phyloP scores from a whole-genome alignment of 2,113 vertebrate species.

The Noctilio leporinus region DNA sequence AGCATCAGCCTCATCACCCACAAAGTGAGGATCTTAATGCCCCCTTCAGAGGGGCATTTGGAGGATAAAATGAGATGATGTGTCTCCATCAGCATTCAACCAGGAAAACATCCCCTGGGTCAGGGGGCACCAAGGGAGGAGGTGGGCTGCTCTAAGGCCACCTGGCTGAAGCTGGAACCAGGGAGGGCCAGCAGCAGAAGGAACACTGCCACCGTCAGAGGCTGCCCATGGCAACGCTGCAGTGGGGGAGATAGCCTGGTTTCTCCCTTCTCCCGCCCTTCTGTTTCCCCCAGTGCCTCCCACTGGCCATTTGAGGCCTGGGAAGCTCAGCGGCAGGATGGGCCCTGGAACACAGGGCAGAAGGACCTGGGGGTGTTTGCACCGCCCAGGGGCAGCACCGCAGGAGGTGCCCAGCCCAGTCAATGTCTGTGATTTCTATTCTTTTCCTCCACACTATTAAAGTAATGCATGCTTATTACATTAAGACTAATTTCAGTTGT shows the following conservation, averaged over 20 bases:
- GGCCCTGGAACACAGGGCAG: background rate
- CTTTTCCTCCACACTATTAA: background rate
- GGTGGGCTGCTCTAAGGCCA: background rate
- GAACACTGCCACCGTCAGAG: background rate
- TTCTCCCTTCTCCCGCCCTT: background rate
- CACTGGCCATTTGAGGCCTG: background rate
- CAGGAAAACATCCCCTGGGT: background rate
- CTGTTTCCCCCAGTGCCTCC: background rate
- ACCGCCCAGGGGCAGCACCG: fast-evolving
- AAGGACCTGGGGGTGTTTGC: background rate
- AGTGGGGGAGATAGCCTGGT: background rate
- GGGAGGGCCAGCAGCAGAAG: no score
- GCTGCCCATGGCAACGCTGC: fast-evolving
- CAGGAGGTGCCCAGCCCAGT: fast-evolving
- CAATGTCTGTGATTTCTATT: background rate
- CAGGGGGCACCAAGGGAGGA: no score
- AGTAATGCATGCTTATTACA: background rate
- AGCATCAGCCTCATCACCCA: background rate
- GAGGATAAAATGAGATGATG: background rate
- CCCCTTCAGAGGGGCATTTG: background rate
- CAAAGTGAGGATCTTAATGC: background rate
- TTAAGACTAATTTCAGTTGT: background rate
- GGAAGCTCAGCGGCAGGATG: background rate
- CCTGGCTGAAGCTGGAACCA: background rate
- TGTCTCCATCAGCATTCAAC: background rate